Conservation (phyloP, 1,140 invertebrate species). For the Radopholus similis region DNA sequence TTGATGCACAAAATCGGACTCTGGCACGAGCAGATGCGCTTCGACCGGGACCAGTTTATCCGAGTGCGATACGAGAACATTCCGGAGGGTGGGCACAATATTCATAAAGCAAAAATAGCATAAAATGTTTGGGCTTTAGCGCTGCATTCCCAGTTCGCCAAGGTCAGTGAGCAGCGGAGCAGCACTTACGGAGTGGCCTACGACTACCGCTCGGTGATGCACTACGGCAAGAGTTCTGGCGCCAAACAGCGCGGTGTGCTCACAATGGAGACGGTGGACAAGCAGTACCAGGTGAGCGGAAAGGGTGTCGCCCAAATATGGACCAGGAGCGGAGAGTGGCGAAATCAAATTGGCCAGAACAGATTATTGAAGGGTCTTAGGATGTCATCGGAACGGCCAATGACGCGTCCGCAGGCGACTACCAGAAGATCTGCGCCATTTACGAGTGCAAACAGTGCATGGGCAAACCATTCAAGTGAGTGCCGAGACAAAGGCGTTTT, state of each 20-base stretch:
- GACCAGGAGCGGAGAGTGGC: too few relatives aligned
- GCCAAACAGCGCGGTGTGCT: constrained; percentile 26
- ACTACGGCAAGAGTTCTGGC: constrained; percentile 50
- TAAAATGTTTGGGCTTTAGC: constrained; percentile 20
- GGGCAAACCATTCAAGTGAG: constrained; percentile 35
- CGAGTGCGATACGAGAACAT: constrained; percentile 58
- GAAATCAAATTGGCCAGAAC: neutral
- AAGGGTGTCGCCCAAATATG: too few relatives aligned
- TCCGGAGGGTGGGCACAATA: constrained; percentile 28
- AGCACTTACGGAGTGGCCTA: constrained; percentile 53
- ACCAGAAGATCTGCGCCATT: constrained; percentile 51
- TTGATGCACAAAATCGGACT: constrained; percentile 28
- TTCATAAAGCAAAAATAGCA: neutral
- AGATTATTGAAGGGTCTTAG: constrained; percentile 33
- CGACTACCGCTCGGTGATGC: constrained; percentile 55
- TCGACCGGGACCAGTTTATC: constrained; percentile 55
- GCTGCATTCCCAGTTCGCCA: constrained; percentile 49
- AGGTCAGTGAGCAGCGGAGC: constrained; percentile 40
- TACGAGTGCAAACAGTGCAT: constrained; percentile 44
- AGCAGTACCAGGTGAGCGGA: constrained; percentile 41
- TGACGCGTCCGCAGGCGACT: constrained; percentile 51
- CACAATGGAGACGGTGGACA: constrained; percentile 48
- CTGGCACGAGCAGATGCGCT: constrained; percentile 49
- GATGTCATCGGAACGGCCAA: constrained; percentile 49
- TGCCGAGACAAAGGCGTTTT: neutral